phyloP scores from a whole-genome alignment of 2,113 vertebrate genomes.

The Pseudopipra pipra region DNA sequence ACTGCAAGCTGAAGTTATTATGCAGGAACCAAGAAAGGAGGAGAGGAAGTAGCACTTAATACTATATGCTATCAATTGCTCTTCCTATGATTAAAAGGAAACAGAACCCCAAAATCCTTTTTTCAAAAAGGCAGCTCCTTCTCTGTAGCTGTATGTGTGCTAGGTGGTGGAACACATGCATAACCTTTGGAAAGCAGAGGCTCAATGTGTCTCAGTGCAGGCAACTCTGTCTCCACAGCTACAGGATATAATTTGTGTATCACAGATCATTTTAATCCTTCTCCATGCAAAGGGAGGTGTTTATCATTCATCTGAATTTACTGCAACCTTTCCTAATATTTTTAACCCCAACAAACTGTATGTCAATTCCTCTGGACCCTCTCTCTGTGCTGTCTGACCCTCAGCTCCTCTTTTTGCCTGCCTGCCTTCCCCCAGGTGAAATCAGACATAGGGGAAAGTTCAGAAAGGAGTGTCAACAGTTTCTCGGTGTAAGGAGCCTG shows the following conservation, averaged over 20 bases:
- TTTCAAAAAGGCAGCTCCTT: neutral
- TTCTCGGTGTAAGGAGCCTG: neutral
- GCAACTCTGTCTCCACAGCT: neutral
- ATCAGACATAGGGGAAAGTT: fast-evolving
- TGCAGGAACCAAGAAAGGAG: neutral
- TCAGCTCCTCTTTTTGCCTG: neutral
- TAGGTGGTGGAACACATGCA: neutral
- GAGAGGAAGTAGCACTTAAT: neutral
- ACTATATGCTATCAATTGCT: neutral
- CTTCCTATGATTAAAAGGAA: neutral
- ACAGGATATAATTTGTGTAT: neutral
- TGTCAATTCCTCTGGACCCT: neutral
- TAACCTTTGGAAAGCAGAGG: neutral
- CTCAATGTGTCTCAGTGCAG: fast-evolving
- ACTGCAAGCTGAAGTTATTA: neutral
- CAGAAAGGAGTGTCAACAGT: neutral
- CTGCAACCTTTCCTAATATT: neutral
- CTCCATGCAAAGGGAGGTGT: neutral
- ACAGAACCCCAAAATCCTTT: neutral
- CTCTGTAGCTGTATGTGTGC: neutral
- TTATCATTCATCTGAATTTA: neutral
- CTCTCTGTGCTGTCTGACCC: neutral
- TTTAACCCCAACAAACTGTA: neutral
- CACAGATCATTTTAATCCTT: neutral
- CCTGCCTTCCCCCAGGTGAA: neutral